Base-by-base conservation (phyloP, 2,888 invertebrate genomes). In the Chrysina gloriosa region DNA sequence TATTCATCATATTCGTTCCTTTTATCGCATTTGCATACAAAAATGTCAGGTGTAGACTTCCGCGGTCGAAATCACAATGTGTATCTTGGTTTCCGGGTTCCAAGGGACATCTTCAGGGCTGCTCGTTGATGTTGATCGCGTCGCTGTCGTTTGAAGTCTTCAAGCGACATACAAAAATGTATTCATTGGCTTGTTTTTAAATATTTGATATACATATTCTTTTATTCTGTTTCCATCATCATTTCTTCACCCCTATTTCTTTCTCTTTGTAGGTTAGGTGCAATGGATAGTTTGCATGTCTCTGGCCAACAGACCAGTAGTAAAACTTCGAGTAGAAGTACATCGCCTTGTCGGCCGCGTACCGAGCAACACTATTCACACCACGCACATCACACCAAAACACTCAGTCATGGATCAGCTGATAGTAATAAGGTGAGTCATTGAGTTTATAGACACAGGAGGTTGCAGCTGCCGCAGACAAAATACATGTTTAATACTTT, bases 261-360 rank as follows among this genome's bases (percentile, higher is more conserved):
- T 56, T 63, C 47, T 42, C 21, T 63, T 78, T 77, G 16, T 72
- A 83, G 82, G 74, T 76, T 81, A 72, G 81, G 79, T 73, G 80
- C 79, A 71, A 83, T 83, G 83, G 84, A 84, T 73, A 84, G 84
- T 76, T 78, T 85, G 79, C 85, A 85, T 77, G 84, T 85, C 70
- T 78, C 80, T 61, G 74, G 76, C 50, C 80, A 79, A 73, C 82
- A 79, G 67, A 73, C 81, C 27, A 85, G 84, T 72, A 85, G 82
- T 80, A 89, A 89, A 81, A 86, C 86, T 47, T 88, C 89, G 42
- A 89, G 89, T 74, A 81, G 89, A 67, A 89, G 89, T 77, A 86
- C 89, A 76, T 89, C 89, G 34, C 89, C 89, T 68, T 87, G 75
- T 76, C 85, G 84, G 76, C 85, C 76, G 70, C 73, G 85, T 85